A percentile compares a stretch with the other conserved stretches of the same genome.
phyloP scores from a whole-genome alignment of 2,113 vertebrate species.

The Callithrix jacchus region DNA sequence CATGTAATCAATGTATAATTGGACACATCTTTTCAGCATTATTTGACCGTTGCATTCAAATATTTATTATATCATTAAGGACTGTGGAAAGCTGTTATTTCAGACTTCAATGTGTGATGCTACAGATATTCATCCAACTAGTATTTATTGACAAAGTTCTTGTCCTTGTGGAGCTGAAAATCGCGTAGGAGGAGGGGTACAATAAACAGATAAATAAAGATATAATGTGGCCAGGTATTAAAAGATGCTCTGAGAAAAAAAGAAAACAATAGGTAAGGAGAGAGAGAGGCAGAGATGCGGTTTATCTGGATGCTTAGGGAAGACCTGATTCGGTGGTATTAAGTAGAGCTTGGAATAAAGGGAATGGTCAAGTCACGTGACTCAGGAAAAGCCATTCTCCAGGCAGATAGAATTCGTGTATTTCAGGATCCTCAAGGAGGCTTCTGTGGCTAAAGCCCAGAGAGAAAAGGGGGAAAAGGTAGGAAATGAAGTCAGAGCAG shows the following conservation, averaged over 20 bases:
- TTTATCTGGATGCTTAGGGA: not conserved
- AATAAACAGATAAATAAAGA: constrained; percentile 33
- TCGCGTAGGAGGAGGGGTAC: not conserved
- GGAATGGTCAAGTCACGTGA: not conserved
- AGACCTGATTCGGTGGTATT: not conserved
- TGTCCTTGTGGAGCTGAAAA: constrained; percentile 11
- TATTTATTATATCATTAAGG: not conserved
- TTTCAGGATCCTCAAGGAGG: not conserved
- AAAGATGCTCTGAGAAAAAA: not conserved
- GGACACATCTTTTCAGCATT: constrained; percentile 1
- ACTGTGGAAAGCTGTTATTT: constrained; percentile 35
- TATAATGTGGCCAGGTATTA: not conserved
- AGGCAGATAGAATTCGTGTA: not conserved
- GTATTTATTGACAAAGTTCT: not conserved
- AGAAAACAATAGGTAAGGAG: not conserved
- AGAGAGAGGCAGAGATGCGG: not conserved
- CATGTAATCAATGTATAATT: not conserved
- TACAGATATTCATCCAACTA: not conserved
- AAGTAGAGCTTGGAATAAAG: not conserved
- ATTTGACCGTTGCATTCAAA: not conserved
- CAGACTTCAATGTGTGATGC: not conserved
- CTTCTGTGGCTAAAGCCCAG: not conserved
- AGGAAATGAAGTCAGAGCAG: not conserved
- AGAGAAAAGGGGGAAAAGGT: not conserved
- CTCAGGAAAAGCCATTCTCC: not conserved